Evolutionary conservation across 1,140 invertebrate genomes (phyloP).

Genomic region (Ridgeia piscesae): DNA sequence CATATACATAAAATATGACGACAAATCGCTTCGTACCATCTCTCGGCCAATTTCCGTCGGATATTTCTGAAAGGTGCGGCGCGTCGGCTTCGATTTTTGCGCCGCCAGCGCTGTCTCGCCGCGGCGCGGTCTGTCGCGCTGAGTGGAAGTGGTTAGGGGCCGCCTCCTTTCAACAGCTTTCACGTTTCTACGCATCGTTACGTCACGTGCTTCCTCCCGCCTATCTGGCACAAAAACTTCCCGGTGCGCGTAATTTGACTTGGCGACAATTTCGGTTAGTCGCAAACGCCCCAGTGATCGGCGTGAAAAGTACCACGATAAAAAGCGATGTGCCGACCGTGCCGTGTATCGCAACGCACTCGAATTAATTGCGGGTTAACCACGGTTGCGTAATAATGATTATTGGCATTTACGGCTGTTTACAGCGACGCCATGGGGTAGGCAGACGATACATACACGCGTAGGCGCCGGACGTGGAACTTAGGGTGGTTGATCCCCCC

Average conservation of each 20-base stretch:
- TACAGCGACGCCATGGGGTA: neutral
- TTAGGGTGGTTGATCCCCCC: too few species aligned
- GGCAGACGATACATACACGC: neutral
- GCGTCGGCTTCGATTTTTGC: neutral
- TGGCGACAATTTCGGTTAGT: neutral
- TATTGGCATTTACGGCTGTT: neutral
- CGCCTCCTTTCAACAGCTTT: neutral
- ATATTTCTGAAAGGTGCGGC: neutral
- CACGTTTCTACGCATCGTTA: neutral
- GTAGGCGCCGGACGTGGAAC: too few species aligned
- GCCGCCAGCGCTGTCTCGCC: neutral
- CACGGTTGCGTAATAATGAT: neutral
- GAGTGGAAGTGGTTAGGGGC: neutral
- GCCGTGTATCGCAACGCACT: neutral
- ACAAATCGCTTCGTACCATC: neutral
- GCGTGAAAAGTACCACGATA: neutral
- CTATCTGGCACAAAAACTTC: neutral
- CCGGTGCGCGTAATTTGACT: neutral
- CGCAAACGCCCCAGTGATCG: neutral
- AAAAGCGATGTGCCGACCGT: neutral
- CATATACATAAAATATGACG: slow-evolving; percentile 1
- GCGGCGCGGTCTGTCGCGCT: neutral
- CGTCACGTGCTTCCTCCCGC: neutral
- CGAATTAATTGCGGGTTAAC: neutral
- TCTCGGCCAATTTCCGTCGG: neutral